Base-by-base conservation (phyloP, 2,888 invertebrate genomes). In the Caenorhabditis wallacei region DNA sequence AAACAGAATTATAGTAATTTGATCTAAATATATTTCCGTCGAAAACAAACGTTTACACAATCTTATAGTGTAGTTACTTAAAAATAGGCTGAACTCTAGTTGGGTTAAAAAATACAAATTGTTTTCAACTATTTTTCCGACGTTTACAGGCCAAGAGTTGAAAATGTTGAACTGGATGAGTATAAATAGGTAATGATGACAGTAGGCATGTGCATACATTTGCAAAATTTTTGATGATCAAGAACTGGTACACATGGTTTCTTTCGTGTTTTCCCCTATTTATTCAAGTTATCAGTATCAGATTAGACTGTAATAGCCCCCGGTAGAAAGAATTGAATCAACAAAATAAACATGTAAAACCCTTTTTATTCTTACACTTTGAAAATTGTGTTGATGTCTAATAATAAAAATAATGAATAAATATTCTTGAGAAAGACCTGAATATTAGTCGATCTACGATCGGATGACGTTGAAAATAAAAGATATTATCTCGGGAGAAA, bases 251-350 rank as follows among this genome's bases (percentile, higher is more conserved):
- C 59, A 53, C 53, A 43, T 74, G 64, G 72, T 63, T 64, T 64
- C 43, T 53, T n/a, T n/a, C n/a, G n/a, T n/a, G n/a, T 18, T 16
- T 10, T 74, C 57, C 48, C 48, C 26, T 43, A 51, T 76, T 59
- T 51, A 75, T 51, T 59, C 66, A 69, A 51, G 68, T 76, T 76
- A 76, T 76, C 76, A 76, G 68, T 64, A 35, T 66, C 48, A 64
- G 57, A 74, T 74, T 74, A 74, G 56, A 69, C 59, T 61, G 70
- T 53, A 13, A 13, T 24, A 24, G 48, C 40, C 48, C 43, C 10
- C 43, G 24, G 61, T n/a, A 43, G 61, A 40, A 59, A n/a, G n/a
- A 43, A 43, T 40, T 4, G 22, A 64, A 68, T 66, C 66, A 61
- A 76, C 53, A 71, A 71, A 68, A 68, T 18, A 54, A 54, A 69